phyloP scores from a whole-genome alignment of 2,113 vertebrate genomes.

The Sciurus niger region DNA sequence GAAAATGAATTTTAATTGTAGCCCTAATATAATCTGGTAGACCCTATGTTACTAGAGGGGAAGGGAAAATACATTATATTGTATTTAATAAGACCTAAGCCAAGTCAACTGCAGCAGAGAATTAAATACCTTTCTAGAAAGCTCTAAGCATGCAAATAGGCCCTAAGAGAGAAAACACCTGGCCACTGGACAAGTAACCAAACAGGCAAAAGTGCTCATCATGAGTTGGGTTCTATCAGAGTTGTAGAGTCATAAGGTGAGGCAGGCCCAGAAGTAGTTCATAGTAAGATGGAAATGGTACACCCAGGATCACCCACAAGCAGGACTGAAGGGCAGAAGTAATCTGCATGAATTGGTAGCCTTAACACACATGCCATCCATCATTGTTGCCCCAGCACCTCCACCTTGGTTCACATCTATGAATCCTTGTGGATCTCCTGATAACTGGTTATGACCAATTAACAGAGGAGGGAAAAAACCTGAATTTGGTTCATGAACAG shows the following conservation, averaged over 20 bases:
- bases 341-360: neutral
- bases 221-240: neutral
- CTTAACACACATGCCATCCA: neutral
- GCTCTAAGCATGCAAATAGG: neutral
- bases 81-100: neutral
- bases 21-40: neutral
- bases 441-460: neutral
- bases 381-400: too few relatives aligned
- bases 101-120: neutral
- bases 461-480: neutral
- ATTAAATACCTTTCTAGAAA: conserved; percentile 5
- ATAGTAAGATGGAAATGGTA: neutral
- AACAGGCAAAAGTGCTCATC: neutral
- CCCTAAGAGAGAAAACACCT: neutral
- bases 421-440: neutral
- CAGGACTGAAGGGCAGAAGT: neutral
- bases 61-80: neutral
- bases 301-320: too few relatives aligned
- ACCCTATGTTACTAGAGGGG: neutral
- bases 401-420: neutral
- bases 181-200: neutral
- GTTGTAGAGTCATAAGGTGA: neutral
- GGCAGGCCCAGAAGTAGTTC: neutral
- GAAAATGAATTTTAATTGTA: neutral
- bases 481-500: neutral